Evolutionary conservation across 2,113 vertebrate genomes (phyloP).

Genomic region (Saccopteryx leptura): DNA sequence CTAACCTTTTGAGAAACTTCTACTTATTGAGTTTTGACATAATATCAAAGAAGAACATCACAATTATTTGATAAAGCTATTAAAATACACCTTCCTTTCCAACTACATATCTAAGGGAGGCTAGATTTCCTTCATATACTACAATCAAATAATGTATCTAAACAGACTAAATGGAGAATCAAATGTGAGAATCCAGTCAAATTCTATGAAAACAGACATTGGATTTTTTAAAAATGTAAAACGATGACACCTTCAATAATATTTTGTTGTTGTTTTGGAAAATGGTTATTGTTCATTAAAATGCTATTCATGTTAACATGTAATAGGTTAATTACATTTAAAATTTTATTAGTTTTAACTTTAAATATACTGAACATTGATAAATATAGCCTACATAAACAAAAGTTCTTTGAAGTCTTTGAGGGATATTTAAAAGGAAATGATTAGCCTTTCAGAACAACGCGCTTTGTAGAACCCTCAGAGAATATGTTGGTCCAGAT

Average conservation of each 20-base stretch:
- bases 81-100: background rate
- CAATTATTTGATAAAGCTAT: too few relatives aligned
- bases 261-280: conserved; percentile 31
- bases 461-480: background rate
- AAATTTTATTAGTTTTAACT: conserved; percentile 34
- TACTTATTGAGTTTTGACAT: too few relatives aligned
- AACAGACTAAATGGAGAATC: background rate
- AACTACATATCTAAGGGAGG: background rate
- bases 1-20: too few relatives aligned
- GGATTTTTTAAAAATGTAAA: background rate
- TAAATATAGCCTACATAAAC: too few relatives aligned
- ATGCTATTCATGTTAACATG: conserved; percentile 45
- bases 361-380: conserved; percentile 37
- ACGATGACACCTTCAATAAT: background rate
- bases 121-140: background rate
- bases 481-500: background rate
- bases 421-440: conserved; percentile 50
- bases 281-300: conserved; percentile 53
- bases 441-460: conserved; percentile 43
- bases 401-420: too few relatives aligned
- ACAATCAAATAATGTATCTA: background rate
- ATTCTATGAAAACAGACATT: conserved; percentile 32
- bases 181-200: conserved; percentile 35
- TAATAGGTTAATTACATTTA: conserved; percentile 11
- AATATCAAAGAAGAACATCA: too few relatives aligned